Percentiles rank a stretch among this genome's conserved stretches.
phyloP scores from a whole-genome alignment of 2,113 vertebrate species.

The Prolemur simus region DNA sequence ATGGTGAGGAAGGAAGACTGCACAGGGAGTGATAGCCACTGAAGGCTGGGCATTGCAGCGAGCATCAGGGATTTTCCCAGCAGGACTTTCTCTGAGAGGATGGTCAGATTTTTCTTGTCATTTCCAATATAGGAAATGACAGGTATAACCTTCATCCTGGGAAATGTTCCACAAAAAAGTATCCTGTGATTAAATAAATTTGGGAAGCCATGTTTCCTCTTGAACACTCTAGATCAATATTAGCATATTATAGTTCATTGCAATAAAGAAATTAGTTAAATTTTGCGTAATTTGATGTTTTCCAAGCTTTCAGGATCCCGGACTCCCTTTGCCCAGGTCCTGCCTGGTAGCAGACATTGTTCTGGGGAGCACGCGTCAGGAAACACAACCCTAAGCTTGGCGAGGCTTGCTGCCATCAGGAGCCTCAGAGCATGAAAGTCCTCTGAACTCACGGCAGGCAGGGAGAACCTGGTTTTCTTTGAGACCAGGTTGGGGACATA shows the following conservation, averaged over 20 bases:
- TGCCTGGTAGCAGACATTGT: not conserved
- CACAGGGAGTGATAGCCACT: not conserved
- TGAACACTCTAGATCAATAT: not conserved
- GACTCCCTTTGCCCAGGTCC: not conserved
- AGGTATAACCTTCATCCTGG: not conserved
- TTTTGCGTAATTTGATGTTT: not conserved
- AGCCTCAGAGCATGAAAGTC: not conserved
- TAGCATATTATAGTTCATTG: not conserved
- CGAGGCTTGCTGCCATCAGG: not conserved
- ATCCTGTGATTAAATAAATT: not conserved
- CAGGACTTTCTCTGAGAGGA: not conserved
- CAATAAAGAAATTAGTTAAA: not conserved
- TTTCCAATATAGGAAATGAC: not conserved
- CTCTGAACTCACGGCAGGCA: not conserved
- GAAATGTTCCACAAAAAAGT: not conserved
- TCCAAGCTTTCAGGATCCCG: not conserved
- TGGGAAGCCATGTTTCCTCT: not conserved
- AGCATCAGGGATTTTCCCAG: not conserved
- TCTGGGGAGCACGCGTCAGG: not conserved
- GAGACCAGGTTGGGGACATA: conserved; percentile 29
- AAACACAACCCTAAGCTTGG: not conserved
- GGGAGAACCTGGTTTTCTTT: not conserved
- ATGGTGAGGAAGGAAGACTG: not conserved
- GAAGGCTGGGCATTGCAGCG: too few relatives aligned
- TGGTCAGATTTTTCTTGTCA: not conserved